phyloP scores from a whole-genome alignment of 1,140 invertebrate genomes.

The Bicyclus anynana region DNA sequence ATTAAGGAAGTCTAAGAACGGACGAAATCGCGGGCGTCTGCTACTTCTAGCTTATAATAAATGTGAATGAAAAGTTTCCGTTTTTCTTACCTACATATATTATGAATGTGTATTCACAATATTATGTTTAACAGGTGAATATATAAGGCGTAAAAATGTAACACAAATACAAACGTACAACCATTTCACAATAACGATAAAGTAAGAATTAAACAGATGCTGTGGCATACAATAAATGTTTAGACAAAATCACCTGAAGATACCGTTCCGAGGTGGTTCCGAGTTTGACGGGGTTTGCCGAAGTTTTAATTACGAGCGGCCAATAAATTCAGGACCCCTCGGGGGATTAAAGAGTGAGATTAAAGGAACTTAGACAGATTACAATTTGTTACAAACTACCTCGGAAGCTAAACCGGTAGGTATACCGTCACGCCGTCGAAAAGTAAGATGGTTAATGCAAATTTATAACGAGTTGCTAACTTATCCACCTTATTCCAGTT shows the following conservation, averaged over 20 bases:
- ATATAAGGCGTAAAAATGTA: too few species aligned
- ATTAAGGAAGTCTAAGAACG: too few species aligned
- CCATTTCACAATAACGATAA: too few species aligned
- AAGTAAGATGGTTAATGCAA: background rate
- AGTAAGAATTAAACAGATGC: too few species aligned
- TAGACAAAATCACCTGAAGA: constrained; percentile 1
- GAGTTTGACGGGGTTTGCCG: constrained; percentile 37
- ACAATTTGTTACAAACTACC: background rate
- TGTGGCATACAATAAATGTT: background rate
- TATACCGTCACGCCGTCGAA: background rate
- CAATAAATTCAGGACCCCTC: constrained; percentile 40
- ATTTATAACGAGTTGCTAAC: background rate
- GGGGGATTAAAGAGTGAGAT: constrained; percentile 27
- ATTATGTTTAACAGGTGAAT: too few species aligned
- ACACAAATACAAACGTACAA: too few species aligned
- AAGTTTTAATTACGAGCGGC: constrained; percentile 45
- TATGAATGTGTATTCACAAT: too few species aligned
- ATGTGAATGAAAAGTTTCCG: too few species aligned
- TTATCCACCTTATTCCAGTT: too few species aligned
- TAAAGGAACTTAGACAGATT: constrained; percentile 18
- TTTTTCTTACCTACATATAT: too few species aligned
- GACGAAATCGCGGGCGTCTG: too few species aligned
- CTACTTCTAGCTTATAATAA: too few species aligned
- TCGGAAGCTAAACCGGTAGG: background rate
- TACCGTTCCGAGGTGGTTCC: constrained; percentile 23